Base-by-base conservation (phyloP, 2,888 invertebrate genomes). In the Uropetala carovei region DNA sequence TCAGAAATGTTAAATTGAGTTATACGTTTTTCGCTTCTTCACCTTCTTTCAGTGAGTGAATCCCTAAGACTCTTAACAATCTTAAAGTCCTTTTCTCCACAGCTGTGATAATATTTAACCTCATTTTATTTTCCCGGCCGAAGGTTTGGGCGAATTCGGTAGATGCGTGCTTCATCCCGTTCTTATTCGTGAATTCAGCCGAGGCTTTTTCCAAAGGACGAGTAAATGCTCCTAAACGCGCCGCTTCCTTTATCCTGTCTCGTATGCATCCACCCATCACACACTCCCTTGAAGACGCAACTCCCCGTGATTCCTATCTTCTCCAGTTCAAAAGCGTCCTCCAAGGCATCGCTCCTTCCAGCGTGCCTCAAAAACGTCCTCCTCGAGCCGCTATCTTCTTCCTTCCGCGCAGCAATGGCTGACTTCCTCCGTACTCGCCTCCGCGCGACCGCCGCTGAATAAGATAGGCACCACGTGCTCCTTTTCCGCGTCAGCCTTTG, bases 401-500 rank as follows among this genome's bases (percentile, higher is more conserved):
- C 30, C 30, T 18, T 64, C 60, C 16, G 11, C 85, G 18, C 27
- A n/a, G 59, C 16, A n/a, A 89, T 64, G 89, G 89, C 43, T 56
- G 68, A 30, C 30, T 60, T 59, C 30, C 64, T n/a, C 18, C 89
- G 22, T 89, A 16, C 68, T 89, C 58, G 43, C 64, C 64, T 11
- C 43, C 43, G 18, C 56, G 1, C 43, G 43, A 64, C 60, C 60
- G 43, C 86, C 18, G 16, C 86, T 60, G 59, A 75, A 75, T 75
- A 75, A 75, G 75, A 75, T 75, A 27, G 75, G 75, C 75, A 27
- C 75, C 75, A 13, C 22, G 75, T 75, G 75, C 27, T 75, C 75
- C 22, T n/a, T 22, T 68, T 22, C 10, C 22, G 22, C 68, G 43
- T 43, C 43, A 27, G 22, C 75, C 75, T 75, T 75, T 75, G 27